Conservation (phyloP, 2,113 vertebrate genomes). For the Chloroceryle aenea region DNA sequence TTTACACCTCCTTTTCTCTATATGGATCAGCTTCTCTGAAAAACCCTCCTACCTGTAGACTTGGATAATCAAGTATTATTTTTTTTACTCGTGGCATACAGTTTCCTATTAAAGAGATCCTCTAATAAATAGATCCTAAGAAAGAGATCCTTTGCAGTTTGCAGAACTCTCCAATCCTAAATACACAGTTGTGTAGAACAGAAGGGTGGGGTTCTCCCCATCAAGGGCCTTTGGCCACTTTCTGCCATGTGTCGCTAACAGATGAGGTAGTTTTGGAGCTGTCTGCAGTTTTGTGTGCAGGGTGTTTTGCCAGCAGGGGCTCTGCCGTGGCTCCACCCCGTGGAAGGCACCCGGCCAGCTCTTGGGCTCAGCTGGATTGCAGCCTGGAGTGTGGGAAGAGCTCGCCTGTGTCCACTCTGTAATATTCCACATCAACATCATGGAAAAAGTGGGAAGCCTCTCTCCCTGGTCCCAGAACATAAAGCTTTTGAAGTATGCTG, state of each 20-base stretch:
- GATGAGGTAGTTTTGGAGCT: background rate
- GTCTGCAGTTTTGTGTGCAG: background rate
- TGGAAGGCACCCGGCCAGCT: background rate
- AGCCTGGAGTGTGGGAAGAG: background rate
- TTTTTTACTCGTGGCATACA: background rate
- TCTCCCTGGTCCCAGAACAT: background rate
- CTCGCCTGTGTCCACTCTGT: background rate
- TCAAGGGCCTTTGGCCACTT: background rate
- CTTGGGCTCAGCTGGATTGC: background rate
- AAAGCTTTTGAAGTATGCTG: background rate
- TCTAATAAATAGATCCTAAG: background rate
- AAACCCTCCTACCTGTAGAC: accelerated
- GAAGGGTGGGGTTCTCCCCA: background rate
- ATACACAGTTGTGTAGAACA: background rate
- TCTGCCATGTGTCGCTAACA: background rate
- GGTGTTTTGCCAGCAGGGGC: background rate
- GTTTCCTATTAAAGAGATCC: background rate
- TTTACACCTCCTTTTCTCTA: background rate
- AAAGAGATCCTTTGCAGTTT: too few relatives aligned
- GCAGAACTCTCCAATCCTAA: background rate
- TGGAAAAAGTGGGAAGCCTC: background rate
- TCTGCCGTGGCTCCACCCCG: background rate
- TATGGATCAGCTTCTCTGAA: background rate
- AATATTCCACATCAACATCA: background rate
- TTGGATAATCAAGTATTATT: background rate